Conservation (phyloP, 2,797 vertebrate species). For the Allobates femoralis region DNA sequence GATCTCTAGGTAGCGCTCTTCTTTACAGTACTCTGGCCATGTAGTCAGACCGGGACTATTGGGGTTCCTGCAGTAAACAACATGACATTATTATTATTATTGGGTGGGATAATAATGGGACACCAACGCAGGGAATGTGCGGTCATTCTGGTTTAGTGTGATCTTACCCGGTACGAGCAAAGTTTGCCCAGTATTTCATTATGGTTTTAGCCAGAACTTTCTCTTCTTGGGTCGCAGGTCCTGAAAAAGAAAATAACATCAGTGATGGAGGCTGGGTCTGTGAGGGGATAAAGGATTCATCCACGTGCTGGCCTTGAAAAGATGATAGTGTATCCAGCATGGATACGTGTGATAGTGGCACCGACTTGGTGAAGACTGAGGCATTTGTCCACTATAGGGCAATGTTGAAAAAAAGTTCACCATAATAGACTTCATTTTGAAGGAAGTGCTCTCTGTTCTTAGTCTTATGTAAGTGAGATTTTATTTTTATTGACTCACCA, state of each 20-base stretch:
- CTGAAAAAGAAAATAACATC: conserved; percentile 76
- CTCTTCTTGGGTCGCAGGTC: conserved; percentile 72
- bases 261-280: neutral
- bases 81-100: neutral
- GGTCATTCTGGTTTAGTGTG: neutral
- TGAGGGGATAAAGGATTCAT: no score
- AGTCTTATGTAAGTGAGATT: no score
- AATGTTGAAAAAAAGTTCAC: no score
- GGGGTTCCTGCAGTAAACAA: conserved; percentile 75
- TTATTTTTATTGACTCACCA: neutral
- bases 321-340: no score
- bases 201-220: conserved; percentile 72
- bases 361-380: no score
- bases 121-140: neutral
- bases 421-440: no score
- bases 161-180: conserved; percentile 81
- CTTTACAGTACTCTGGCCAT: conserved; percentile 77
- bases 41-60: conserved; percentile 72
- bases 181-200: conserved; percentile 85
- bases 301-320: no score
- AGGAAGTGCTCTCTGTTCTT: no score
- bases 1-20: conserved; percentile 79
- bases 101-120: neutral
- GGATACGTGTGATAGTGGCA: no score
- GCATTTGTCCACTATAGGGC: no score